Evolutionary conservation across 1,140 invertebrate genomes (phyloP).

Genomic region (Drosophila yakuba): DNA sequence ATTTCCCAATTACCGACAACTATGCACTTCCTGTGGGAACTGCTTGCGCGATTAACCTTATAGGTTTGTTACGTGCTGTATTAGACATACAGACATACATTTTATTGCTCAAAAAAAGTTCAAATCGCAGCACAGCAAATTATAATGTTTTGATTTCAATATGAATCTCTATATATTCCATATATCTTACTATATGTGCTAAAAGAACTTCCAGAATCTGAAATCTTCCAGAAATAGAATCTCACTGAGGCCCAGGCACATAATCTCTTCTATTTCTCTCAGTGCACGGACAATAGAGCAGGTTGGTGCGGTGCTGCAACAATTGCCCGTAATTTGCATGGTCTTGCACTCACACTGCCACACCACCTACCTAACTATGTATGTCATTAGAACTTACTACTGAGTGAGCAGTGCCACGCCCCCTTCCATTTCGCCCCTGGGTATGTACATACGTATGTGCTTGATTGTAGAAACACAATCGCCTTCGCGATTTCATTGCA

Average conservation of each 20-base stretch:
- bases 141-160: neutral
- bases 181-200: no score
- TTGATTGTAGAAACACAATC: neutral
- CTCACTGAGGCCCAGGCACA: no score
- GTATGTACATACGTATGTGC: neutral
- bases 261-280: neutral
- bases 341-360: conserved; percentile 25
- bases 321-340: conserved; percentile 73
- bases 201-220: no score
- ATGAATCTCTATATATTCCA: neutral
- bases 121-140: neutral
- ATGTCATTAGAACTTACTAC: conserved; percentile 55
- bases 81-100: no score
- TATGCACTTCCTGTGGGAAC: conserved; percentile 26
- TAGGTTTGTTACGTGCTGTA: conserved; percentile 9
- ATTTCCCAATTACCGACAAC: conserved; percentile 17
- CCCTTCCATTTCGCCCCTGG: neutral
- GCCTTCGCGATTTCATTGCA: conserved; percentile 32
- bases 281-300: conserved; percentile 3
- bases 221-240: no score
- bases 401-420: conserved; percentile 8
- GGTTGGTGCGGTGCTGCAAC: conserved; percentile 24
- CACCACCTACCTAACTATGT: conserved; percentile 43
- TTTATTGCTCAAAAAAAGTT: neutral
- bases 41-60: conserved; percentile 13